phyloP scores from a whole-genome alignment of 2,113 vertebrate species.

The Larimichthys crocea region DNA sequence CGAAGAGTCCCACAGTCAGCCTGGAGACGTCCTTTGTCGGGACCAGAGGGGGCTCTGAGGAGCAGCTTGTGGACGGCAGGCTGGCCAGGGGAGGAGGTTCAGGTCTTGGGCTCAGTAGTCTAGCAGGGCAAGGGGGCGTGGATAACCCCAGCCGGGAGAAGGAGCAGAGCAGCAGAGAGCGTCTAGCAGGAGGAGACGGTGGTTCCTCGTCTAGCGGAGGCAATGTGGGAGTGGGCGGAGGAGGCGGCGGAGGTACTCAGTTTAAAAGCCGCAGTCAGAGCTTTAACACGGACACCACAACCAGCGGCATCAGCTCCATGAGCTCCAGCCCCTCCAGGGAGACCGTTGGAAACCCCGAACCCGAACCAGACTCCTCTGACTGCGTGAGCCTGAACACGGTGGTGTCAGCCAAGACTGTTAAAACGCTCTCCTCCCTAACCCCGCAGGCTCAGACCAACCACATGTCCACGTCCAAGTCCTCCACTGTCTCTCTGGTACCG shows the following conservation, averaged over 20 bases:
- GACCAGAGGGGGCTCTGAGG: constrained; percentile 87
- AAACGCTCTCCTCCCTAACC: constrained; percentile 88
- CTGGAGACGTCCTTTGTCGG: constrained; percentile 95
- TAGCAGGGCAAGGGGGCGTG: constrained; percentile 63
- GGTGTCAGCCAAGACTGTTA: constrained; percentile 95
- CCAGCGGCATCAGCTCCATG: constrained; percentile 99
- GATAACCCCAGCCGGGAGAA: constrained; percentile 82
- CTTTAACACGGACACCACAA: constrained; percentile 99
- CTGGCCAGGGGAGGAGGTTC: constrained; percentile 84
- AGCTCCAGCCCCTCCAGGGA: constrained; percentile 98
- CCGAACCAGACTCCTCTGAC: constrained; percentile 92
- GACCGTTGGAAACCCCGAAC: constrained; percentile 90
- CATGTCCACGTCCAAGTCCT: constrained; percentile 92
- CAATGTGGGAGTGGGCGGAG: constrained; percentile 84
- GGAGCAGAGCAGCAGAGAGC: constrained; percentile 93
- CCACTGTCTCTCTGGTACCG: constrained; percentile 91
- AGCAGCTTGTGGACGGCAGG: constrained; percentile 83
- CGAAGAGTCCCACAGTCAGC: constrained; percentile 91
- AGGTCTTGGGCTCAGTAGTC: constrained; percentile 76
- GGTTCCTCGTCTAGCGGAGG: constrained; percentile 86
- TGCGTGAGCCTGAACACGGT: constrained; percentile 97
- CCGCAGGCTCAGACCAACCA: constrained; percentile 90
- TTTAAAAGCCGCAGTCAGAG: constrained; percentile 99
- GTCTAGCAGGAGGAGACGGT: constrained; percentile 90
- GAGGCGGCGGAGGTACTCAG: constrained; percentile 86